phyloP scores from a whole-genome alignment of 2,888 invertebrate genomes.

The Hesperia comma region DNA sequence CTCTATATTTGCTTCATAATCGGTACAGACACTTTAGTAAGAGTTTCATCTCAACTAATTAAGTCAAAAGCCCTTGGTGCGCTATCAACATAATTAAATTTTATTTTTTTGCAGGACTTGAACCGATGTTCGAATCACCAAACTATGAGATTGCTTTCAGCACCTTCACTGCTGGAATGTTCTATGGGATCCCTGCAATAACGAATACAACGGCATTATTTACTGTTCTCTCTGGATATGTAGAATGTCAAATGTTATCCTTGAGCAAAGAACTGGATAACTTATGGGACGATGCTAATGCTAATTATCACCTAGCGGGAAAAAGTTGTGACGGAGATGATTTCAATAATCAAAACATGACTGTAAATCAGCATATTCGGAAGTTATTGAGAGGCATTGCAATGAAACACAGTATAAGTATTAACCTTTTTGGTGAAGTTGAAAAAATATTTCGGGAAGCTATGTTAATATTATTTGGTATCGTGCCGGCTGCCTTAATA shows the following conservation, averaged over 20 bases:
- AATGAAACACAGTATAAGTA: slow-evolving; percentile 11
- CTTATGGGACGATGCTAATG: slow-evolving; percentile 53
- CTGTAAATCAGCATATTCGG: background rate
- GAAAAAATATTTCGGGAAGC: slow-evolving; percentile 18
- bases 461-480: slow-evolving; percentile 6
- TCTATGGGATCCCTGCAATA: slow-evolving; percentile 48
- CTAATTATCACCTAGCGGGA: background rate
- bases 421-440: background rate
- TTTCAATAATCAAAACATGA: background rate
- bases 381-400: slow-evolving; percentile 10
- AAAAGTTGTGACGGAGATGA: background rate
- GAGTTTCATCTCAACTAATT: too few relatives aligned
- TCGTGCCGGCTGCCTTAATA: slow-evolving; percentile 43
- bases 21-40: too few relatives aligned
- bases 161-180: slow-evolving; percentile 42
- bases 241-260: slow-evolving; percentile 57
- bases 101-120: slow-evolving; percentile 51
- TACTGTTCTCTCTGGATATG: slow-evolving; percentile 54
- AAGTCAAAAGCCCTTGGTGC: too few relatives aligned
- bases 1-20: too few relatives aligned
- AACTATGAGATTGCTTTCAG: slow-evolving; percentile 55
- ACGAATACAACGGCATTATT: slow-evolving; percentile 53
- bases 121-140: slow-evolving; percentile 57
- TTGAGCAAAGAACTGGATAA: slow-evolving; percentile 53
- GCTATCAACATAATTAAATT: background rate